Percentiles rank a stretch among this genome's conserved stretches.
phyloP scores from a whole-genome alignment of 2,888 invertebrate species.

The Stenurella melanura region DNA sequence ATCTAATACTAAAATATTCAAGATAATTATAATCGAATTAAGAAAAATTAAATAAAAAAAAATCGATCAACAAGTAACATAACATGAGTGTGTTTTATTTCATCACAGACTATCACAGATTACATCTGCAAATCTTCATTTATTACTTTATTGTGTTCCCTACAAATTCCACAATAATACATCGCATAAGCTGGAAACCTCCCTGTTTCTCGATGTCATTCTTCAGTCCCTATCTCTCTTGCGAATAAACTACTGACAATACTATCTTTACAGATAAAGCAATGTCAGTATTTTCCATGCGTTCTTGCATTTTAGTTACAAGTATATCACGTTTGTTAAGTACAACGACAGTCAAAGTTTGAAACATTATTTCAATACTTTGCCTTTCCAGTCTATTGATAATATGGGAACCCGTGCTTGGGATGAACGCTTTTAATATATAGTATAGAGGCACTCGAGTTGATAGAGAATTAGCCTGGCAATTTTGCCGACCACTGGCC shows the following conservation, averaged over 20 bases:
- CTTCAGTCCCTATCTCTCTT: conserved; percentile 61
- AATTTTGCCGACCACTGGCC: conserved; percentile 59
- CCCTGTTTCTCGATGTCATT: conserved; percentile 61
- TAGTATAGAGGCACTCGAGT: conserved; percentile 78
- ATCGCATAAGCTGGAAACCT: conserved; percentile 56
- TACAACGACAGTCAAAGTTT: conserved; percentile 46
- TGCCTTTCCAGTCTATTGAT: conserved; percentile 23
- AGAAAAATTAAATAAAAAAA: conserved; percentile 20
- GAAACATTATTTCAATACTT: conserved; percentile 20
- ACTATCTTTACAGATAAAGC: conserved; percentile 39
- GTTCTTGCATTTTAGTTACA: conserved; percentile 31
- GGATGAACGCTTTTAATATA: conserved; percentile 46
- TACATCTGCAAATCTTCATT: conserved; percentile 71
- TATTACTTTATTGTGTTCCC: conserved; percentile 49
- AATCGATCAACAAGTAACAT: conserved; percentile 47
- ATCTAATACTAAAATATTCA: conserved; percentile 34
- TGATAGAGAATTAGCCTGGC: conserved; percentile 77
- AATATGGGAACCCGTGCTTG: conserved; percentile 38
- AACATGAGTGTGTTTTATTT: conserved; percentile 57
- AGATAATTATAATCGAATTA: conserved; percentile 26
- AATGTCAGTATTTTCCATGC: conserved; percentile 46
- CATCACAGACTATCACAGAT: conserved; percentile 73
- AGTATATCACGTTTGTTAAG: conserved; percentile 52
- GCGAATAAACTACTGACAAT: conserved; percentile 43
- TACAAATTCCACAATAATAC: conserved; percentile 46